Evolutionary conservation across 2,113 vertebrate species (phyloP).

Genomic region (Hyla sarda): DNA sequence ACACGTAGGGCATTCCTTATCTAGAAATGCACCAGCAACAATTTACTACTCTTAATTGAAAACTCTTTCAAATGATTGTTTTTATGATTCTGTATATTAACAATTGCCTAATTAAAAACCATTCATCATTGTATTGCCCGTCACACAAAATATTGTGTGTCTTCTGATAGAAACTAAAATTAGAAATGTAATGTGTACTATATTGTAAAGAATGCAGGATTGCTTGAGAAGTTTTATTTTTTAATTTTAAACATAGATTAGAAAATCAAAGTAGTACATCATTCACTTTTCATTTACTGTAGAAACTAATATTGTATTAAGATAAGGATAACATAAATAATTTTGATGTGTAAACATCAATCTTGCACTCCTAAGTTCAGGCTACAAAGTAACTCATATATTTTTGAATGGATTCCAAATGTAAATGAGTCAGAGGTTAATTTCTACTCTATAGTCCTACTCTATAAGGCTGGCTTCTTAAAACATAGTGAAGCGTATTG

Average conservation of each 20-base stretch:
- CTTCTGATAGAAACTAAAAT: constrained; percentile 78
- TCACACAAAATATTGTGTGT: constrained; percentile 74
- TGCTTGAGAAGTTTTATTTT: constrained; percentile 49
- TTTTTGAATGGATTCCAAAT: no score
- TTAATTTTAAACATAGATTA: background rate
- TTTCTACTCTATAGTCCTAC: no score
- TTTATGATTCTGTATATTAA: constrained; percentile 80
- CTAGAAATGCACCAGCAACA: constrained; percentile 33
- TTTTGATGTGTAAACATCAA: no score
- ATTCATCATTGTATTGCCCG: constrained; percentile 80
- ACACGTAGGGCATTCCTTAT: constrained; percentile 48
- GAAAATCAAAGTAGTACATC: background rate
- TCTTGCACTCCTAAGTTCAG: no score
- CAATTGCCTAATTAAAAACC: constrained; percentile 79
- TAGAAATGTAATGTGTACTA: constrained; percentile 58
- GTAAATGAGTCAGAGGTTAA: no score
- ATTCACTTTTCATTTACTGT: background rate
- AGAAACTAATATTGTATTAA: background rate
- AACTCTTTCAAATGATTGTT: constrained; percentile 73
- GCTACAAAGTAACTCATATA: no score
- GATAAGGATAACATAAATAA: no score
- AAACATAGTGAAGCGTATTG: no score
- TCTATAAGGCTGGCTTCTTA: no score
- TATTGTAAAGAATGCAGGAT: constrained; percentile 56
- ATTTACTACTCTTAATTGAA: constrained; percentile 70